Percentiles rank a stretch among this genome's conserved stretches.
Evolutionary conservation across 2,888 invertebrate genomes (phyloP).

Genomic region (Tillus elongatus): DNA sequence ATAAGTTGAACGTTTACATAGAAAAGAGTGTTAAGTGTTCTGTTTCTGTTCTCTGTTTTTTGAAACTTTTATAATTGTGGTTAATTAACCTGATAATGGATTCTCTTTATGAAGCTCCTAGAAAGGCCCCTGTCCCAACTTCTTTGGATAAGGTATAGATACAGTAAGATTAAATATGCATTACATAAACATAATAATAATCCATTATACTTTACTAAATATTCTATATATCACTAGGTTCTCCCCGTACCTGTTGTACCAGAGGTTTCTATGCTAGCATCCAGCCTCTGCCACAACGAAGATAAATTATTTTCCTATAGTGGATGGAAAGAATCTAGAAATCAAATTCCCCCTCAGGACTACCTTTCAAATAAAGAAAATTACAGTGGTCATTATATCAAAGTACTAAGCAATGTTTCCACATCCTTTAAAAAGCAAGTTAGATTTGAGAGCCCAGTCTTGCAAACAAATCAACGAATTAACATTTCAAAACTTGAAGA

Average conservation of each 20-base stretch:
- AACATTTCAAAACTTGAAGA: conserved; percentile 5
- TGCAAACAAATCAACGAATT: conserved; percentile 15
- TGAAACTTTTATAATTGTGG: too few relatives aligned
- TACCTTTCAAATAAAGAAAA: conserved; percentile 17
- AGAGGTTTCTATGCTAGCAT: conserved; percentile 35
- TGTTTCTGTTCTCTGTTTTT: too few relatives aligned
- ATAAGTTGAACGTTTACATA: too few relatives aligned
- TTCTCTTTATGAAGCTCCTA: conserved; percentile 37
- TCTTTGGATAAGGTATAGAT: conserved; percentile 26
- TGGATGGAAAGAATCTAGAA: conserved; percentile 31
- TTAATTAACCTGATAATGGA: too few relatives aligned
- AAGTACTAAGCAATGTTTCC: conserved; percentile 16
- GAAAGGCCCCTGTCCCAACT: conserved; percentile 31
- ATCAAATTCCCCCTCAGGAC: conserved; percentile 16
- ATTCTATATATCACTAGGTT: too few relatives aligned
- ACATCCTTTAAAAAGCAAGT: conserved; percentile 34
- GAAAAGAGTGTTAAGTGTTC: too few relatives aligned
- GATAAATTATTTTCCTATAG: conserved; percentile 23
- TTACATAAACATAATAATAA: too few relatives aligned
- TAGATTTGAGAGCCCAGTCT: conserved; percentile 33
- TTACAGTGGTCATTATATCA: too few relatives aligned
- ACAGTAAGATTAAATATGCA: too few relatives aligned
- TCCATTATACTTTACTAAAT: too few relatives aligned
- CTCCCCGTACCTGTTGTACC: conserved; percentile 32
- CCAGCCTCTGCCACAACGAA: conserved; percentile 13